These are phyloP conservation scores for Sternarchorhynchus goeldii DNA, from an alignment of 2,797 vertebrate genomes.

Conservation along the genomic window DNA sequence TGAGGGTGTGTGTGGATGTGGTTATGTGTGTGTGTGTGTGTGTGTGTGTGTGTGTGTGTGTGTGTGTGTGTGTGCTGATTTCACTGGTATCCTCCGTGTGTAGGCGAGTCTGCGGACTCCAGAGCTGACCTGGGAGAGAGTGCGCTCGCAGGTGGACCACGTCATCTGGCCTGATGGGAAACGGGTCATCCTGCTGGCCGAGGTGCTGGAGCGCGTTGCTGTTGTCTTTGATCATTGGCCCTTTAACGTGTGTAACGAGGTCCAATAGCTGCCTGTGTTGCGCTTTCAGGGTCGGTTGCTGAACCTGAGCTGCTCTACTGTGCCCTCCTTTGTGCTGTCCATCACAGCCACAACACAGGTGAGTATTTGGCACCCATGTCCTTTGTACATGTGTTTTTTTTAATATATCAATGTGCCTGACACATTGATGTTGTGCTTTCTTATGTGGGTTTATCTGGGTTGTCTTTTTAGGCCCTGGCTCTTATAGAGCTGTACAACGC, in stretches of 20 bases:
- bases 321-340: conserved; percentile 96
- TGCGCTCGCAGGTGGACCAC: conserved; percentile 96
- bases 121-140: conserved; percentile 96
- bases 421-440: not conserved
- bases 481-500: conserved; percentile 96
- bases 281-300: conserved; percentile 88
- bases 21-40: not conserved
- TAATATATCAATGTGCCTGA: not conserved
- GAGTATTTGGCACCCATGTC: conserved; percentile 26
- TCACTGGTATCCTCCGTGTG: conserved; percentile 45
- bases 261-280: conserved; percentile 9
- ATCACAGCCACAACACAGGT: conserved; percentile 99
- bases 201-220: conserved; percentile 73
- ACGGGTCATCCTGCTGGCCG: conserved; percentile 92
- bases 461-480: conserved; percentile 83
- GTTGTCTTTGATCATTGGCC: not conserved
- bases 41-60: conserved; percentile 17
- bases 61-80: conserved; percentile 5
- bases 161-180: conserved; percentile 99
- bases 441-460: conserved; percentile 17
- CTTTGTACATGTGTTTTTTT: not conserved
- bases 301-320: conserved; percentile 97
- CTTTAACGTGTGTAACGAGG: not conserved
- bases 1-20: not conserved
- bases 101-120: conserved; percentile 95